Percentiles rank a stretch among this genome's conserved stretches.
phyloP scores from a whole-genome alignment of 2,888 invertebrate genomes.

The Polia nebulosa region DNA sequence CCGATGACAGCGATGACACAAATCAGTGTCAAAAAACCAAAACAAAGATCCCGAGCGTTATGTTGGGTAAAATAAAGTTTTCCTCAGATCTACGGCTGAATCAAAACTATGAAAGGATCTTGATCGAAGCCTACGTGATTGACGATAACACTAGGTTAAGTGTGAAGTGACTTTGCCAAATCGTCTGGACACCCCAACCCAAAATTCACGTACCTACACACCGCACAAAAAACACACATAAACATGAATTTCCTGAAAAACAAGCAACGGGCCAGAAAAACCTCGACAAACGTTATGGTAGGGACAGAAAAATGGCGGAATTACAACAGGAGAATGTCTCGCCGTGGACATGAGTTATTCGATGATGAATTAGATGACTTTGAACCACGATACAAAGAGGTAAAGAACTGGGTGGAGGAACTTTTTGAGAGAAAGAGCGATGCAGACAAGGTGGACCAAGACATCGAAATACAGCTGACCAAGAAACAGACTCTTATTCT shows the following conservation, averaged over 20 bases:
- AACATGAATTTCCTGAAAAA: constrained; percentile 84
- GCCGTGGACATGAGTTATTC: constrained; percentile 63
- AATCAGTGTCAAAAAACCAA: constrained; percentile 27
- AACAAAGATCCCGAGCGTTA: not conserved
- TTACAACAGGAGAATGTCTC: constrained; percentile 74
- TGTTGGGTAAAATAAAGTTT: not conserved
- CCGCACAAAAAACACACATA: constrained; percentile 42
- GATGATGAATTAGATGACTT: constrained; percentile 80
- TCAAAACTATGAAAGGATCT: not conserved
- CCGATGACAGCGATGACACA: constrained; percentile 1
- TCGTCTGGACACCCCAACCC: constrained; percentile 57
- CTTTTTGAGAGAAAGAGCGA: constrained; percentile 79
- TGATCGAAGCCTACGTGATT: constrained; percentile 76
- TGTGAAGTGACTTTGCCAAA: constrained; percentile 64
- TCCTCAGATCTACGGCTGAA: not conserved
- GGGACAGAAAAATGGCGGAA: constrained; percentile 82
- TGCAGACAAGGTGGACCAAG: constrained; percentile 81
- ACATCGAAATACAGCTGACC: constrained; percentile 85
- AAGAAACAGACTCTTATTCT: constrained; percentile 88
- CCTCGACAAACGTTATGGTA: constrained; percentile 76
- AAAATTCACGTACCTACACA: constrained; percentile 73
- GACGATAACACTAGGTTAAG: constrained; percentile 69
- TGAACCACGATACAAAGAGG: constrained; percentile 74
- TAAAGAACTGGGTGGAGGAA: constrained; percentile 83
- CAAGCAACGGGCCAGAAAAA: constrained; percentile 76